These are phyloP conservation scores for Acrocyrtus sp. DNA, from an alignment of 2,888 invertebrate species.

Conservation along the genomic window DNA sequence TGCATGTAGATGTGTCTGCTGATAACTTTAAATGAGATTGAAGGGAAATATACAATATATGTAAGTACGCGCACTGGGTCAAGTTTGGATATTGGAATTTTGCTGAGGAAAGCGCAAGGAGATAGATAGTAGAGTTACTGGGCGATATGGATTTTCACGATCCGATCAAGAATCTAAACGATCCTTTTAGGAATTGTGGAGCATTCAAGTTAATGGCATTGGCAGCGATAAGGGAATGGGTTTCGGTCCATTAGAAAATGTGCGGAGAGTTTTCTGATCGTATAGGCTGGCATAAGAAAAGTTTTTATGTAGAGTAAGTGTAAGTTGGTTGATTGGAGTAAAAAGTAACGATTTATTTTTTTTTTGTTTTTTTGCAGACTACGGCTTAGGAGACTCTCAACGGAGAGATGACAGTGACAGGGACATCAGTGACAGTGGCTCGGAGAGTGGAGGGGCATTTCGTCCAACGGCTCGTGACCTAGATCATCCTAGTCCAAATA, in stretches of 20 bases:
- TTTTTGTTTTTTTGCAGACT: slow-evolving; percentile 37
- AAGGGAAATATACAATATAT: too few species aligned
- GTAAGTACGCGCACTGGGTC: background rate
- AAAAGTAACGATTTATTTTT: background rate
- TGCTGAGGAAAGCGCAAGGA: background rate
- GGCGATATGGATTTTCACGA: background rate
- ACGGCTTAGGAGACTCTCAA: slow-evolving; percentile 63
- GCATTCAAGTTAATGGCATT: background rate
- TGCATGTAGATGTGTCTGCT: too few species aligned
- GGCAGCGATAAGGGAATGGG: slow-evolving; percentile 14
- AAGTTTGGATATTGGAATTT: background rate
- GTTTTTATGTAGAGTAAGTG: background rate
- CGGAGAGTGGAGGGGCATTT: slow-evolving; percentile 65
- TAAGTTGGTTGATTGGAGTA: background rate
- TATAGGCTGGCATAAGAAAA: background rate
- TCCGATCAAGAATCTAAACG: too few species aligned
- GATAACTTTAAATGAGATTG: background rate
- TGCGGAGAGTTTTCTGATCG: background rate
- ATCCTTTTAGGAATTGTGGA: too few species aligned
- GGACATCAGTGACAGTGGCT: slow-evolving; percentile 66
- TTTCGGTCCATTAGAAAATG: background rate
- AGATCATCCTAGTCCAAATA: slow-evolving; percentile 87
- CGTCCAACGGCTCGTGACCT: slow-evolving; percentile 63
- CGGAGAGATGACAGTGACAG: slow-evolving; percentile 65
- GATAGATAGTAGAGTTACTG: background rate